Conservation (phyloP, 2,888 invertebrate species). For the Gymnocheta viridis region DNA sequence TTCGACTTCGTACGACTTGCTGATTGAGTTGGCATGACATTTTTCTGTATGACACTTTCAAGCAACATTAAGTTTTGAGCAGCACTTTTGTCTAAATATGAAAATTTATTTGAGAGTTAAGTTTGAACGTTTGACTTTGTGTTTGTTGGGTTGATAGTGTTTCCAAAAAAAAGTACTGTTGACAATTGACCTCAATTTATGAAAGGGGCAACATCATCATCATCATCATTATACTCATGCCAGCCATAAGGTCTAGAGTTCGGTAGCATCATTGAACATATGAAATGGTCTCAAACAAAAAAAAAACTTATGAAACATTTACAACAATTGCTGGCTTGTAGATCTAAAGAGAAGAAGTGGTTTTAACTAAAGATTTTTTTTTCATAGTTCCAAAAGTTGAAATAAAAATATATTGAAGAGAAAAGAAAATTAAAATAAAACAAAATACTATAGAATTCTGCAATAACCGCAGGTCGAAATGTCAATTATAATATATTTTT, state of each 20-base stretch:
- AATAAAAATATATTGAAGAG: not conserved
- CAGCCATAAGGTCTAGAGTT: conserved; percentile 28
- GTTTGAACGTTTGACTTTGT: not conserved
- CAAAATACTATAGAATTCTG: conserved; percentile 29
- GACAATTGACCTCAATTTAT: conserved; percentile 68
- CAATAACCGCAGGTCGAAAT: conserved; percentile 63
- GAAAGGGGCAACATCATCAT: conserved; percentile 46
- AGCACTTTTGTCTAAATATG: not conserved
- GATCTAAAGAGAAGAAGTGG: not conserved
- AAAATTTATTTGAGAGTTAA: not conserved
- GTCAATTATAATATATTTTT: conserved; percentile 61
- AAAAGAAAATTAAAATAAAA: not conserved
- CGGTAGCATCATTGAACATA: conserved; percentile 18
- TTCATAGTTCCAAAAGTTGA: conserved; percentile 15
- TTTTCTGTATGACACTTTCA: too few relatives aligned
- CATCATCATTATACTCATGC: conserved; percentile 7
- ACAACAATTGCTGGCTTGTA: not conserved
- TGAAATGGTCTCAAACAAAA: conserved; percentile 1
- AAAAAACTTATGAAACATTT: not conserved
- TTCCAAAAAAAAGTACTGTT: conserved; percentile 10
- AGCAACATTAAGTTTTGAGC: too few relatives aligned
- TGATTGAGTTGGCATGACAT: too few relatives aligned
- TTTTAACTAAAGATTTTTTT: not conserved
- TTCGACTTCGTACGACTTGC: too few relatives aligned
- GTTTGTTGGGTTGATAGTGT: not conserved